Evolutionary conservation across 2,797 vertebrate species (phyloP), one percentile per base, ranked within the genome.

Genomic region (Diglossa cyanea): DNA sequence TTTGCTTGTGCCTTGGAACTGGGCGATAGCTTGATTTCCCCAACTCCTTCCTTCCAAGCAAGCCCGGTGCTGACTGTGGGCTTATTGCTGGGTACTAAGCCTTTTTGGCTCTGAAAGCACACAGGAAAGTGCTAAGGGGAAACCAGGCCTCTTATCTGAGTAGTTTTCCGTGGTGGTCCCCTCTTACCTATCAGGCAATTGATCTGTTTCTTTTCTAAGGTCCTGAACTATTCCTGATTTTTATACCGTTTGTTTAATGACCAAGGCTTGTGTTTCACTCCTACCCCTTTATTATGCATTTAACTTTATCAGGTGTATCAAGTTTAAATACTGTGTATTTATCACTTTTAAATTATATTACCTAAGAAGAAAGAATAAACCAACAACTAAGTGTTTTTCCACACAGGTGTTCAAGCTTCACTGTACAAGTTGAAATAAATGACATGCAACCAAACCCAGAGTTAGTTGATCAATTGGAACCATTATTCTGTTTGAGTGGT

Each of bases 291-390:
- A 98, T 97, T 98, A 98, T 97, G 97, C 98, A 98, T 97, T 97
- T 97, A 97, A 97, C 97, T 97, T 96, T 96, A 97, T 97, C 97
- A 97, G 97, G 96, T 98, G 97, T 97, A 98, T 96, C 97, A 96
- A 97, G 97, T 98, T 96, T 98, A 97, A 98, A 98, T 98, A 98
- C 97, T 98, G 96, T 98, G 98, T 98, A 98, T 98, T 98, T 98
- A 98, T 95, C 97, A 97, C 96, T 97, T 97, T 93, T 96, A 96
- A 96, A 96, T 97, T 96, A 96, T 96, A 96, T 97, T 97, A 96
- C 88, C 78, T 90, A 96, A 82, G 54, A 81, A 88, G 65, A 95
- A 94, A 91, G 67, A 83, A 65, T 86, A 90, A 74, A 42, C 11
- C 45, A 51, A 88, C 50, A 67, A 90, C 87, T 93, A 76, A 74